phyloP scores from a whole-genome alignment of 2,888 invertebrate genomes.

The Amphiduros pacificus region DNA sequence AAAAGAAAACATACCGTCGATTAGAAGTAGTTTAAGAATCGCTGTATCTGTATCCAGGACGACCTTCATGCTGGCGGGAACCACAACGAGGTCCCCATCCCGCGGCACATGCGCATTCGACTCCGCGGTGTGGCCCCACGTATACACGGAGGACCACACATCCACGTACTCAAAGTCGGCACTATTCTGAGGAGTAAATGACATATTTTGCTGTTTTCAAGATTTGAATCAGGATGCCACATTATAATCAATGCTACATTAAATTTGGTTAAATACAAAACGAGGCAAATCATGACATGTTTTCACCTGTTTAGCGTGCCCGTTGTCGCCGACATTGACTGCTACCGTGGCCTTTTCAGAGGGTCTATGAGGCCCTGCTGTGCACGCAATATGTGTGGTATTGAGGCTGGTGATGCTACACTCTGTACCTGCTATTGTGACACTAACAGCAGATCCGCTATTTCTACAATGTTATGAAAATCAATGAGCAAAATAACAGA shows the following conservation, averaged over 20 bases:
- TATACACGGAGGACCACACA: slow-evolving; percentile 48
- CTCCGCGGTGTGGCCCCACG: slow-evolving; percentile 42
- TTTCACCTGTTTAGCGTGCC: slow-evolving; percentile 13
- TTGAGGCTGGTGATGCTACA: slow-evolving; percentile 28
- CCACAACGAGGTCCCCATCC: slow-evolving; percentile 49
- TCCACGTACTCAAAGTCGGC: slow-evolving; percentile 47
- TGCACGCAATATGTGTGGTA: slow-evolving; percentile 19
- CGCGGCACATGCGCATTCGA: slow-evolving; percentile 44
- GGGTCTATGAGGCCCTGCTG: slow-evolving; percentile 14
- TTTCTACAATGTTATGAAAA: too few species aligned
- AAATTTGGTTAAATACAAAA: too few species aligned
- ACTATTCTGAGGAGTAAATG: background rate
- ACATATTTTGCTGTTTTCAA: too few species aligned
- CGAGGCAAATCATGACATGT: too few species aligned
- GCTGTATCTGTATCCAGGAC: slow-evolving; percentile 51
- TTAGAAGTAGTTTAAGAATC: slow-evolving; percentile 47
- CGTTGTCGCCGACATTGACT: slow-evolving; percentile 10
- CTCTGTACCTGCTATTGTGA: slow-evolving; percentile 28
- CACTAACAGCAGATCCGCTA: slow-evolving; percentile 7
- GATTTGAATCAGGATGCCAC: too few species aligned
- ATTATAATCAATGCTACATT: too few species aligned
- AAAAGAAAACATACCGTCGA: slow-evolving; percentile 41
- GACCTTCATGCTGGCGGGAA: slow-evolving; percentile 44
- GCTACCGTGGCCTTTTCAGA: slow-evolving; percentile 15
- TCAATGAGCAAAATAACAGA: too few species aligned